Evolutionary conservation across 2,797 vertebrate genomes (phyloP).

Genomic region (Argyrosomus regius): DNA sequence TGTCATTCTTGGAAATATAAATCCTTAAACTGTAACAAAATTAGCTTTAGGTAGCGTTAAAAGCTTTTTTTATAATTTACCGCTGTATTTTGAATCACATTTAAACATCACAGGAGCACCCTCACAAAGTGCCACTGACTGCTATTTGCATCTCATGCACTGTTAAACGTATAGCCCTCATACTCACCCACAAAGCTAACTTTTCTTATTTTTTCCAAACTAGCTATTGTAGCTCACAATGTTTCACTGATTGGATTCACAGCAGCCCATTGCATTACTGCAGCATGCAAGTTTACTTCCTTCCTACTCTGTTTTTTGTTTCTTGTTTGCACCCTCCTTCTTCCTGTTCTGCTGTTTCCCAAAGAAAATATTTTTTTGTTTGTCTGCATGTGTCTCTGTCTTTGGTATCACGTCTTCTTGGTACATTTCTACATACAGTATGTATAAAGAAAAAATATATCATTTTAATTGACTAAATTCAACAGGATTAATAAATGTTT

Average conservation of each 20-base stretch:
- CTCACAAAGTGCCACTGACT: constrained; percentile 43
- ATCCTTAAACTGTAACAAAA: background rate
- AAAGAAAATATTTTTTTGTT: constrained; percentile 43
- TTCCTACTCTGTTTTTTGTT: constrained; percentile 40
- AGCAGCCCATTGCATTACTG: constrained; percentile 66
- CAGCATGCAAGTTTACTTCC: constrained; percentile 78
- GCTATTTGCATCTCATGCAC: constrained; percentile 35
- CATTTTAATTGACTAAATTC: background rate
- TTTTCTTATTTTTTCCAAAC: background rate
- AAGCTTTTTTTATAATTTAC: background rate
- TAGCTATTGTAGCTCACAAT: constrained; percentile 29
- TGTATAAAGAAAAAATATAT: background rate
- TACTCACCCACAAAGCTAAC: constrained; percentile 3
- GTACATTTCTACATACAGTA: background rate
- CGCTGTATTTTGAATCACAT: background rate
- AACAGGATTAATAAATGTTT: background rate
- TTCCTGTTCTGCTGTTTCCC: constrained; percentile 61
- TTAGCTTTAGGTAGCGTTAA: background rate
- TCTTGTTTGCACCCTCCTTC: constrained; percentile 41
- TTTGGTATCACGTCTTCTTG: constrained; percentile 36
- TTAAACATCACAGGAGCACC: constrained; percentile 17
- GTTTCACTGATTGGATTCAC: constrained; percentile 80
- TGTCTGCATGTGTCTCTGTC: constrained; percentile 80
- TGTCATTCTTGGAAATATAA: background rate
- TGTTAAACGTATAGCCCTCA: constrained; percentile 3